A percentile compares a stretch with the other conserved stretches of the same genome.
Evolutionary conservation across 2,797 vertebrate genomes (phyloP).

Genomic region (Antrozous pallidus): DNA sequence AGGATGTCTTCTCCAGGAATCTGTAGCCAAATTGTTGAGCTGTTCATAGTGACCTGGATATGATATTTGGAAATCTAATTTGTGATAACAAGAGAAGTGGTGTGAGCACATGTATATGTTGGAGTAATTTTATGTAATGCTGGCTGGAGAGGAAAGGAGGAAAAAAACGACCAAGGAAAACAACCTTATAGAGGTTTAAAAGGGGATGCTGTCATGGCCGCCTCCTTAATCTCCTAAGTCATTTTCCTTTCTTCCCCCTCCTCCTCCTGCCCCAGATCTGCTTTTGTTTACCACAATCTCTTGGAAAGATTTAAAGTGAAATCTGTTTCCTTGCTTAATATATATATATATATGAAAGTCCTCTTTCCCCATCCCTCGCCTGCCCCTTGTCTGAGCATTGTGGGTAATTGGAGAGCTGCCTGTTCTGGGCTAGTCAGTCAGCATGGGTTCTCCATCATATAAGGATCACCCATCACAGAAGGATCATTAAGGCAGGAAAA

Average conservation of each 20-base stretch:
- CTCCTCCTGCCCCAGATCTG: slow-evolving; percentile 69
- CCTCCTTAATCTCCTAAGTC: slow-evolving; percentile 79
- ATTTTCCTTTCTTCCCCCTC: slow-evolving; percentile 71
- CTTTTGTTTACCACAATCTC: slow-evolving; percentile 81
- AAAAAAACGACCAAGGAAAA: slow-evolving; percentile 74
- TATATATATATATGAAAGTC: slow-evolving; percentile 58
- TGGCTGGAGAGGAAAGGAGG: slow-evolving; percentile 73
- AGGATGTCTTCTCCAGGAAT: slow-evolving; percentile 73
- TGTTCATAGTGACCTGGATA: slow-evolving; percentile 75
- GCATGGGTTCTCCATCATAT: slow-evolving; percentile 42
- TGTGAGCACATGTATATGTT: too few relatives aligned
- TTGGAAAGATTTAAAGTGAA: slow-evolving; percentile 68
- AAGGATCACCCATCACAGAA: slow-evolving; percentile 39
- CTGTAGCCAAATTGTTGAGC: slow-evolving; percentile 72
- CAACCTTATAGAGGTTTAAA: slow-evolving; percentile 78
- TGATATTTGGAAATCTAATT: slow-evolving; percentile 81
- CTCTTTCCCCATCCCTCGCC: neutral
- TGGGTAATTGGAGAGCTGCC: slow-evolving; percentile 58
- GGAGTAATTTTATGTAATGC: slow-evolving; percentile 78
- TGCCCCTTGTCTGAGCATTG: slow-evolving; percentile 19
- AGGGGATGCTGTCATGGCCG: slow-evolving; percentile 70
- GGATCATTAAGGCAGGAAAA: slow-evolving; percentile 47
- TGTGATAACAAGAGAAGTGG: too few relatives aligned
- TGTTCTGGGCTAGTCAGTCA: slow-evolving; percentile 37
- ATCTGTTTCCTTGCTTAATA: slow-evolving; percentile 57